Conservation (phyloP, 2,797 vertebrate genomes). For the Bufotes viridis region DNA sequence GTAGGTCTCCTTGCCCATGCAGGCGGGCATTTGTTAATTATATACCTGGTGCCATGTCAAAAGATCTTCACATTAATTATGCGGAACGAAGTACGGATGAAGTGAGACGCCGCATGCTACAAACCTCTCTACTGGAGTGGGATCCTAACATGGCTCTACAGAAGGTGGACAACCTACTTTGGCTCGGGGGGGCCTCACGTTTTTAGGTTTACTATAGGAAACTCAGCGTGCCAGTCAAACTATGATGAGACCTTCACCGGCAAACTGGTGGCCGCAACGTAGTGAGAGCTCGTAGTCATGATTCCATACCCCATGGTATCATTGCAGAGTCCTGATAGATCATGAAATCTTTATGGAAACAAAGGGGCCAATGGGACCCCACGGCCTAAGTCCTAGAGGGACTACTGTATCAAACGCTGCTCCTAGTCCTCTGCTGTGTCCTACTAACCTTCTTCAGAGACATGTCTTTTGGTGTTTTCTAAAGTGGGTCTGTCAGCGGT, state of each 20-base stretch:
- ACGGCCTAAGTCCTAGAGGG: no score
- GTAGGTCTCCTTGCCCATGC: conserved; percentile 57
- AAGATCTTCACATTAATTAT: conserved; percentile 18
- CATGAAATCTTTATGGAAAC: no score
- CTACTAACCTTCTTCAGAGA: no score
- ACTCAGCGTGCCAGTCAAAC: background rate
- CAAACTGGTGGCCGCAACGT: background rate
- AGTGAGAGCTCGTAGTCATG: background rate
- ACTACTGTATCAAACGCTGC: no score
- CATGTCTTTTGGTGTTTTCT: no score
- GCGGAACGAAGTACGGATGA: background rate
- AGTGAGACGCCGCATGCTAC: background rate
- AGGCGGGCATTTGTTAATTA: conserved; percentile 54
- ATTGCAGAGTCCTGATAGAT: background rate
- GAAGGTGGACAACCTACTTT: background rate
- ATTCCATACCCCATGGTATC: background rate
- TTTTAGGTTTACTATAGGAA: no score
- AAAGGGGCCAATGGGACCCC: no score
- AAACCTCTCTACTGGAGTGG: background rate
- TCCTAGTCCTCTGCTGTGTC: no score
- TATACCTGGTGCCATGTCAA: conserved; percentile 55
- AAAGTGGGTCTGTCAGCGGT: no score
- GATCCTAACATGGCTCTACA: background rate
- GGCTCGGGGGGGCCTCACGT: background rate
- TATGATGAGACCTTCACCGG: no score